phyloP scores from a whole-genome alignment of 2,797 vertebrate genomes.

The Poecilia wingei region DNA sequence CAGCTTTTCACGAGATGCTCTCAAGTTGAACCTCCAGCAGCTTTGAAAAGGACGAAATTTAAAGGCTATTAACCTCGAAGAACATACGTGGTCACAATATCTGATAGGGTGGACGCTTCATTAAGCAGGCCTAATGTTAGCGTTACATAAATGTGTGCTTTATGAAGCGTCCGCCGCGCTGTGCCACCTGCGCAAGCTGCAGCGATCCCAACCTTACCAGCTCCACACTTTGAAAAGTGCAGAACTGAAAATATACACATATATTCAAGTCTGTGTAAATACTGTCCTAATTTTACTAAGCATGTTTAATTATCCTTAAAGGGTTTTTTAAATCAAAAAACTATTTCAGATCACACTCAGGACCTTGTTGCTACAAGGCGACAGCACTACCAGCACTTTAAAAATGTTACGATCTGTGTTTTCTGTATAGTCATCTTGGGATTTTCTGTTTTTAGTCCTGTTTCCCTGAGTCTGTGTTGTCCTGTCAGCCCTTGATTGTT shows the following conservation, averaged over 20 bases:
- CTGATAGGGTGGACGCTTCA: conserved; percentile 9
- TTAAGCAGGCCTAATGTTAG: conserved; percentile 14
- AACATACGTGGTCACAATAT: conserved; percentile 7
- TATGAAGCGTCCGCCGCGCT: conserved; percentile 9
- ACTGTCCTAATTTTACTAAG: background rate
- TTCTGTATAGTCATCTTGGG: too few species aligned
- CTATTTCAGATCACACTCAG: background rate
- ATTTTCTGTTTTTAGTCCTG: too few species aligned
- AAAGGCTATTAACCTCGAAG: conserved; percentile 32
- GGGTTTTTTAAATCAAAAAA: background rate
- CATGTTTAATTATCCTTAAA: background rate
- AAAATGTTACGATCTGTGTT: too few species aligned
- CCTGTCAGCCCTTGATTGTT: too few species aligned
- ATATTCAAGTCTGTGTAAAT: background rate
- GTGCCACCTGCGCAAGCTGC: background rate
- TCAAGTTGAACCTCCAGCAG: background rate
- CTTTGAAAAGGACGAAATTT: conserved; percentile 13
- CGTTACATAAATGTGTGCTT: background rate
- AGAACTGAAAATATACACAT: too few species aligned
- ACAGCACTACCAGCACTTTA: background rate
- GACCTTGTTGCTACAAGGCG: background rate
- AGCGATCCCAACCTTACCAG: background rate
- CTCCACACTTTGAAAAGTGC: background rate
- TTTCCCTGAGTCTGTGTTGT: too few species aligned
- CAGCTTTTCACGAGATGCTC: background rate